Conservation (phyloP, 2,888 invertebrate species). For the Eulithis prunata region DNA sequence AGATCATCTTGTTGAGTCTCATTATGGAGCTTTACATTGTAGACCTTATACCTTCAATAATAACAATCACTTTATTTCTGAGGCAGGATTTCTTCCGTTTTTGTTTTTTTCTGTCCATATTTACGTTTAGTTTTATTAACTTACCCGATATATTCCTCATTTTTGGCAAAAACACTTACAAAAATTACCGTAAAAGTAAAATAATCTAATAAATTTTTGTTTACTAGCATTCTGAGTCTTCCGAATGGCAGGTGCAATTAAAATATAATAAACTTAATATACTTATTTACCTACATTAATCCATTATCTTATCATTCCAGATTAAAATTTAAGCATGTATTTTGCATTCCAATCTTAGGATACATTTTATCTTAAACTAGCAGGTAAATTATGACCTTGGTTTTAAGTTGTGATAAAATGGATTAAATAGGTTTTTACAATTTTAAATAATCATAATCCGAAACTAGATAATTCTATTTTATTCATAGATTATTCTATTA, state of each 20-base stretch:
- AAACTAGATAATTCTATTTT: no score
- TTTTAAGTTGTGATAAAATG: conserved; percentile 3
- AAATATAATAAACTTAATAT: neutral
- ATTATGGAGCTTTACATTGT: conserved; percentile 55
- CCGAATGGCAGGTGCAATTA: neutral
- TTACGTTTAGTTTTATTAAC: conserved; percentile 23
- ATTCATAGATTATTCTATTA: no score
- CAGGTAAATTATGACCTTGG: conserved; percentile 2
- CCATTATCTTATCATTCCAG: neutral
- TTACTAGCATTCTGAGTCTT: neutral
- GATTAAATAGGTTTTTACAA: neutral
- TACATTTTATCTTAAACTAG: conserved; percentile 18
- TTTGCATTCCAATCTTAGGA: conserved; percentile 5
- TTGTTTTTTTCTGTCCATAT: no score
- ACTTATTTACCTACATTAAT: neutral
- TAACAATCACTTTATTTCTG: neutral
- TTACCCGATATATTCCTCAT: conserved; percentile 66
- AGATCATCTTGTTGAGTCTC: conserved; percentile 57
- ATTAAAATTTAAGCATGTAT: neutral
- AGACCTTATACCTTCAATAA: conserved; percentile 61
- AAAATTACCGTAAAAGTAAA: conserved; percentile 36
- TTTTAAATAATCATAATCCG: no score
- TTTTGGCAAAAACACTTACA: conserved; percentile 49
- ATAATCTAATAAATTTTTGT: neutral
- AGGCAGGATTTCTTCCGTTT: no score